A percentile compares a stretch with the other conserved stretches of the same genome.
These are phyloP conservation scores for Diploptera punctata DNA, from an alignment of 2,888 invertebrate genomes.

Conservation along the genomic window DNA sequence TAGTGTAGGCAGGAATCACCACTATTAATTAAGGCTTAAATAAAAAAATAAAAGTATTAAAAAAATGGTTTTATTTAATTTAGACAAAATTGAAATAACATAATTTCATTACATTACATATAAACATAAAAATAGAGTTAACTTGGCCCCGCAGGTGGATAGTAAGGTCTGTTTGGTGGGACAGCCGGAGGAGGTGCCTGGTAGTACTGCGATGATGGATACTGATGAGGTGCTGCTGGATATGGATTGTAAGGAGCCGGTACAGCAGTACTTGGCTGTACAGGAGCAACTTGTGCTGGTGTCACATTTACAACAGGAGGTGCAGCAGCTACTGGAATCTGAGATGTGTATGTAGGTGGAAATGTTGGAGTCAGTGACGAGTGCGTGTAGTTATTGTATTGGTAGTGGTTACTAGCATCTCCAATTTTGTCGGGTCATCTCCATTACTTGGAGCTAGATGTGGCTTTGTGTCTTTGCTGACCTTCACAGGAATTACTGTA, in stretches of 20 bases:
- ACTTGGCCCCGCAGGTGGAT: conserved; percentile 25
- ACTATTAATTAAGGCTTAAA: no score
- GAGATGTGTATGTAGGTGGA: conserved; percentile 32
- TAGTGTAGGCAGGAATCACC: no score
- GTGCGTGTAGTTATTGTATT: conserved; percentile 27
- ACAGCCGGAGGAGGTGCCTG: conserved; percentile 2
- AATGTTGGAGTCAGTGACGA: conserved; percentile 25
- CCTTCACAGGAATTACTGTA: conserved; percentile 41
- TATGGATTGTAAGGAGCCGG: conserved; percentile 2
- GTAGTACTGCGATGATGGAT: conserved; percentile 30
- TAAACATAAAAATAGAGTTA: no score
- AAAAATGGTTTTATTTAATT: no score
- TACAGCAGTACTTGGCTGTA: neutral
- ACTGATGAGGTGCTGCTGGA: conserved; percentile 18
- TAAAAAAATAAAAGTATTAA: no score
- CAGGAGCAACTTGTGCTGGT: neutral
- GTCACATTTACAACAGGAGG: conserved; percentile 32
- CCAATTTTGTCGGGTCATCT: conserved; percentile 19
- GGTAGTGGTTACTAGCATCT: conserved; percentile 32
- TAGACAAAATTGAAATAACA: no score
- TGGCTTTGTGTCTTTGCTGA: conserved; percentile 33
- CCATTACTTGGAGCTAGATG: conserved; percentile 19
- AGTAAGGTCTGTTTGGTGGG: conserved; percentile 26
- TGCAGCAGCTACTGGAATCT: neutral
- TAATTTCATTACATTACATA: no score